Conservation (phyloP, 2,888 invertebrate genomes). For the Hypsopygia costalis region DNA sequence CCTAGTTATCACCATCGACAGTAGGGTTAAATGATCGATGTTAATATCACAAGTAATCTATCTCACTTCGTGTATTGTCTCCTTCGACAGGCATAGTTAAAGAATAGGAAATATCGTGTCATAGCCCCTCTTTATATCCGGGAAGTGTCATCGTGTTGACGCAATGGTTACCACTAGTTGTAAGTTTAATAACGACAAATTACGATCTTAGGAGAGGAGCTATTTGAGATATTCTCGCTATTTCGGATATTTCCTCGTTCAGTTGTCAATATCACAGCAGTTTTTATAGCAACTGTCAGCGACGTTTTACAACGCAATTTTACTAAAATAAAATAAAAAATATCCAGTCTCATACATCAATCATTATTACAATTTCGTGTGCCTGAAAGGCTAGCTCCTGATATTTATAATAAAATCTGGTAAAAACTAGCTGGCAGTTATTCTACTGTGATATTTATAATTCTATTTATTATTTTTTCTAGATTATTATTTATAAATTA, state of each 20-base stretch:
- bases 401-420: no score
- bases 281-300: conserved; percentile 63
- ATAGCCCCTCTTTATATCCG: conserved; percentile 40
- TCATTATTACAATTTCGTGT: conserved; percentile 9
- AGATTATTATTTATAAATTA: conserved; percentile 68
- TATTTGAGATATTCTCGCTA: conserved; percentile 45
- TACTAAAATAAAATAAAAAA: conserved; percentile 9
- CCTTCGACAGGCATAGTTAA: conserved; percentile 13
- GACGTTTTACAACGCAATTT: conserved; percentile 17
- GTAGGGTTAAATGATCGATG: conserved; percentile 12
- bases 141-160: conserved; percentile 36
- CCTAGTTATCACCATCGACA: conserved; percentile 12
- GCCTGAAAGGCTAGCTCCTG: conserved; percentile 19
- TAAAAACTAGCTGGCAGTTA: conserved; percentile 60
- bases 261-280: conserved; percentile 78
- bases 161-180: conserved; percentile 71
- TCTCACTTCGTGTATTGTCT: conserved; percentile 14
- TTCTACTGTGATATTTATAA: conserved; percentile 79
- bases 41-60: conserved; percentile 10
- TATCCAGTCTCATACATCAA: not conserved
- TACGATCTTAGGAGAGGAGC: conserved; percentile 45
- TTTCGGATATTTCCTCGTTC: conserved; percentile 37
- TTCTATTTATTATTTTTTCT: conserved; percentile 72
- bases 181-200: conserved; percentile 57
- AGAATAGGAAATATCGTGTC: conserved; percentile 24